These are phyloP conservation scores for Emydoidea blandingii DNA, from an alignment of 2,797 vertebrate species.

Conservation along the genomic window DNA sequence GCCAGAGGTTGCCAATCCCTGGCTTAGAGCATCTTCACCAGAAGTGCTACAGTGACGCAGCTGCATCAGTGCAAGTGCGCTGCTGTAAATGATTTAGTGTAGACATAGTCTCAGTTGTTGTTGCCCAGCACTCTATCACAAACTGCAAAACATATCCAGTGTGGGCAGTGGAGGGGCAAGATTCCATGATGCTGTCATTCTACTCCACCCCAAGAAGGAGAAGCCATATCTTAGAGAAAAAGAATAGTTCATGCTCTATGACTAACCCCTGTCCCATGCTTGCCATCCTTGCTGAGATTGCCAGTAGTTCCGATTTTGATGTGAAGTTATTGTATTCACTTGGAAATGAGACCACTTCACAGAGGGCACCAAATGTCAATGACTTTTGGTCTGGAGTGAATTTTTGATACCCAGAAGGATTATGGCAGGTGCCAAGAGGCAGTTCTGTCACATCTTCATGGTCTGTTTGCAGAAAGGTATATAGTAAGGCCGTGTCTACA, in stretches of 20 bases:
- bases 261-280: rapidly evolving
- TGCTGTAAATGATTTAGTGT: too few species aligned
- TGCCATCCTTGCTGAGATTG: neutral
- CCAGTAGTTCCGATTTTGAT: neutral
- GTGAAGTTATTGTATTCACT: neutral
- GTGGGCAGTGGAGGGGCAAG: too few species aligned
- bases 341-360: neutral
- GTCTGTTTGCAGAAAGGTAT: neutral
- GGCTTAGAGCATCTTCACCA: too few species aligned
- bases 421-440: neutral
- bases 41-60: neutral
- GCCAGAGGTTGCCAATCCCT: too few species aligned
- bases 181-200: too few species aligned
- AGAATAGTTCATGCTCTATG: neutral
- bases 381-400: neutral
- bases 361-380: neutral
- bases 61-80: too few species aligned
- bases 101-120: too few species aligned
- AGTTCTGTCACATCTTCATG: neutral
- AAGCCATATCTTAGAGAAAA: neutral
- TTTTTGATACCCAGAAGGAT: rapidly evolving
- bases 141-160: too few species aligned
- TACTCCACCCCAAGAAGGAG: too few species aligned
- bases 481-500: neutral
- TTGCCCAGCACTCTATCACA: too few species aligned